A percentile compares a stretch with the other conserved stretches of the same genome.
Conservation (phyloP, 2,113 vertebrate species). For the Speoplatyrhinus poulsoni region DNA sequence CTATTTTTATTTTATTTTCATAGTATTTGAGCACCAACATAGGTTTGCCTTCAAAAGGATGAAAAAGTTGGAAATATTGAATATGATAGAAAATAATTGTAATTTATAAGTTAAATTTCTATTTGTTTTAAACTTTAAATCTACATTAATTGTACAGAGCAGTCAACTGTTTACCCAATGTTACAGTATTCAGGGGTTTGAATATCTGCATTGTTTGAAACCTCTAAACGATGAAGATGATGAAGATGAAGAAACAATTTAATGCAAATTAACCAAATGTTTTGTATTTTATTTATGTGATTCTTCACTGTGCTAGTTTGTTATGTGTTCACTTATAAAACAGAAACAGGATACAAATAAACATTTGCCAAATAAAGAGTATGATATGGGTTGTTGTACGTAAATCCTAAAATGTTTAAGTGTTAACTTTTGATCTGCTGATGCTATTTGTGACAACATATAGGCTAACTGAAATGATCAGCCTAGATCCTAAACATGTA, state of each 20-base stretch:
- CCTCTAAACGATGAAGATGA: conserved; percentile 68
- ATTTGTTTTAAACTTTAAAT: conserved; percentile 73
- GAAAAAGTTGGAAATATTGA: conserved; percentile 57
- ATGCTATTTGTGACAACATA: conserved; percentile 74
- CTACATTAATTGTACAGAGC: conserved; percentile 80
- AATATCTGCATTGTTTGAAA: conserved; percentile 83
- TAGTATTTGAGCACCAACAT: conserved; percentile 27
- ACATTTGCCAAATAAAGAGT: conserved; percentile 85
- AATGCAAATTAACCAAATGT: conserved; percentile 92
- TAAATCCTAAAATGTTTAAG: conserved; percentile 70
- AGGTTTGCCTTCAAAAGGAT: conserved; percentile 64
- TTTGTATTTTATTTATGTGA: conserved; percentile 74
- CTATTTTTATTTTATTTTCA: neutral
- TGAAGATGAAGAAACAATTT: conserved; percentile 81
- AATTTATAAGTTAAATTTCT: conserved; percentile 66
- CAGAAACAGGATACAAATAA: conserved; percentile 66
- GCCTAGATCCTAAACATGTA: conserved; percentile 82
- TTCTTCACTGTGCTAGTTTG: conserved; percentile 89
- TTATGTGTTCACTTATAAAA: conserved; percentile 87
- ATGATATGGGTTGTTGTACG: conserved; percentile 60
- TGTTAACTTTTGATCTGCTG: conserved; percentile 63
- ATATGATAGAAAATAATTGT: conserved; percentile 77
- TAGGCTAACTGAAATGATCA: conserved; percentile 84
- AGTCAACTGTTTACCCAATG: conserved; percentile 94
- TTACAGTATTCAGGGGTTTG: conserved; percentile 86